Percentiles rank a stretch among this genome's conserved stretches.
Conservation (phyloP, 2,113 vertebrate species). For the Pao palembangensis region DNA sequence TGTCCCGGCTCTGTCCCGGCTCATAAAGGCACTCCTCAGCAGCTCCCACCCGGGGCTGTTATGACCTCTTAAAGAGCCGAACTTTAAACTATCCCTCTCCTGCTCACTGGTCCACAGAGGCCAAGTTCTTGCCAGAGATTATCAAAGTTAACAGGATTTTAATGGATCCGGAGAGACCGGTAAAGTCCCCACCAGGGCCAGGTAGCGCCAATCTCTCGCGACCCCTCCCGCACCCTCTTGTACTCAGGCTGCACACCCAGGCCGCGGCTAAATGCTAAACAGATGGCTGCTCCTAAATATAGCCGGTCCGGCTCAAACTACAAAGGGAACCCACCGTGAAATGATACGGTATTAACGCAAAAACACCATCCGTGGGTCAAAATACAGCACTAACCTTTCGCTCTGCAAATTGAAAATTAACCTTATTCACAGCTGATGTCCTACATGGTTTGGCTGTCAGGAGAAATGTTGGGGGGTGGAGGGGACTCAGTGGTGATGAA, state of each 20-base stretch:
- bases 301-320: slow-evolving; percentile 73
- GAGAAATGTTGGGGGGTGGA: slow-evolving; percentile 21
- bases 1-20: slow-evolving; percentile 31
- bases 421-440: slow-evolving; percentile 73
- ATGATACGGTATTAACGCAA: slow-evolving; percentile 81
- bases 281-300: slow-evolving; percentile 83
- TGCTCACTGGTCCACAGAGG: slow-evolving; percentile 61
- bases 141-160: slow-evolving; percentile 77
- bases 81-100: slow-evolving; percentile 65
- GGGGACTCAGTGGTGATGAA: slow-evolving; percentile 29
- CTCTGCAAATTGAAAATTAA: slow-evolving; percentile 84
- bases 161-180: slow-evolving; percentile 69
- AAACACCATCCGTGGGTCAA: slow-evolving; percentile 83
- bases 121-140: slow-evolving; percentile 65
- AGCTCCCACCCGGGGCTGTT: slow-evolving; percentile 50
- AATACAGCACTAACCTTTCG: slow-evolving; percentile 82
- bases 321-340: slow-evolving; percentile 76
- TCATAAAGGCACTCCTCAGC: slow-evolving; percentile 28
- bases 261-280: slow-evolving; percentile 82
- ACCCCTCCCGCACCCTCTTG: slow-evolving; percentile 68
- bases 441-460: slow-evolving; percentile 26
- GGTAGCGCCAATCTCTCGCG: slow-evolving; percentile 58
- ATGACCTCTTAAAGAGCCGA: slow-evolving; percentile 66
- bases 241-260: slow-evolving; percentile 72
- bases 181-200: slow-evolving; percentile 59